phyloP scores from a whole-genome alignment of 2,797 vertebrate genomes.

The Epinephelus malabaricus region DNA sequence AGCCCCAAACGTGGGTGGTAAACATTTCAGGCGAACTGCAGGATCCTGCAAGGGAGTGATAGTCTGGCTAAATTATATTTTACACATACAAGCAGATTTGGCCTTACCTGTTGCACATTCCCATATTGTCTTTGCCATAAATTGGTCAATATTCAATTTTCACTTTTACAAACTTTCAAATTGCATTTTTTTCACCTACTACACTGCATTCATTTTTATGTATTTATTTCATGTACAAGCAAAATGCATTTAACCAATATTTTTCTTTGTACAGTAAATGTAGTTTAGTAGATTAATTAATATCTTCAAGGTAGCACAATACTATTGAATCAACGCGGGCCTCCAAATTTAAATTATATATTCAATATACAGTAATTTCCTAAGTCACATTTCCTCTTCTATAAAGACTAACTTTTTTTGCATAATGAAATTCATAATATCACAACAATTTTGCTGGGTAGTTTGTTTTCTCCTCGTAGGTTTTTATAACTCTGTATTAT shows the following conservation, averaged over 20 bases:
- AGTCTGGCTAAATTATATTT: constrained; percentile 75
- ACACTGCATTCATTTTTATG: constrained; percentile 73
- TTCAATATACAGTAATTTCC: constrained; percentile 83
- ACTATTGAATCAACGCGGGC: constrained; percentile 84
- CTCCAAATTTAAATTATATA: constrained; percentile 85
- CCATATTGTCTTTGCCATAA: constrained; percentile 78
- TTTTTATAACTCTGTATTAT: constrained; percentile 81
- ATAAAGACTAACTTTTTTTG: constrained; percentile 86
- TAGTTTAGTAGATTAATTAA: constrained; percentile 85
- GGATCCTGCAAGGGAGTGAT: constrained; percentile 75
- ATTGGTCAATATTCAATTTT: constrained; percentile 69
- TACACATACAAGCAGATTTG: constrained; percentile 81
- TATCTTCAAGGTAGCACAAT: constrained; percentile 83
- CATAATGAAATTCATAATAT: constrained; percentile 89
- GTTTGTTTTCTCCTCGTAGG: constrained; percentile 77
- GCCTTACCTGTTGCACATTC: constrained; percentile 83
- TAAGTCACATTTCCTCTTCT: constrained; percentile 83
- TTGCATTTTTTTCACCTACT: constrained; percentile 74
- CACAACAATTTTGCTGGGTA: constrained; percentile 85
- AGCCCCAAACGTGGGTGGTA: constrained; percentile 74
- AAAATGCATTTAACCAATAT: constrained; percentile 84
- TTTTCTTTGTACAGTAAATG: constrained; percentile 84
- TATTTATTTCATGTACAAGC: constrained; percentile 85
- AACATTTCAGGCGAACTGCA: constrained; percentile 75
- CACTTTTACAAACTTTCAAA: constrained; percentile 69